Conservation (phyloP, 2,113 vertebrate species). For the Petrocephalus microphthalmus region DNA sequence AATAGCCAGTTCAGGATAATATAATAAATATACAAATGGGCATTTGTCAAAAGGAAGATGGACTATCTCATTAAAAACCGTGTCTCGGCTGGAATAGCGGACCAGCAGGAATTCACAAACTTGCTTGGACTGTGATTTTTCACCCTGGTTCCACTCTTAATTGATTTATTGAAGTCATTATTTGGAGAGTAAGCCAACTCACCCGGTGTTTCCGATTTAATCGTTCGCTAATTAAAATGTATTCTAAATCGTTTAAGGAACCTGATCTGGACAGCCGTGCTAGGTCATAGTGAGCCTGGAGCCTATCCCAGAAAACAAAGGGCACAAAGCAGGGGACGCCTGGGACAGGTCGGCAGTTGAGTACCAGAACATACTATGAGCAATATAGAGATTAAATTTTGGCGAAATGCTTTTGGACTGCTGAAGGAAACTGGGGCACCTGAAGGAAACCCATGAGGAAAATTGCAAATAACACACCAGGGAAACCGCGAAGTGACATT, state of each 20-base stretch:
- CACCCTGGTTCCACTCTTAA: background rate
- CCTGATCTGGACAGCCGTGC: background rate
- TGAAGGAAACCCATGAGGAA: background rate
- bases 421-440: background rate
- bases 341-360: background rate
- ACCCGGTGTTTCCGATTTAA: slow-evolving; percentile 2
- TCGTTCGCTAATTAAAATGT: background rate
- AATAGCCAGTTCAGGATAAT: background rate
- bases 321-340: background rate
- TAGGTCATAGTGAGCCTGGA: background rate
- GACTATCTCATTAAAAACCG: background rate
- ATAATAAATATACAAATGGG: background rate
- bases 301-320: background rate
- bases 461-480: background rate
- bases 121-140: slow-evolving; percentile 3
- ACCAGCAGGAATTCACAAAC: slow-evolving; percentile 5
- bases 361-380: background rate
- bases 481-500: background rate
- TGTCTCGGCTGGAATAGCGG: background rate
- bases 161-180: slow-evolving; percentile 10
- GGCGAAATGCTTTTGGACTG: background rate
- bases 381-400: background rate
- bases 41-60: background rate
- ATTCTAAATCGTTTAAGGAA: background rate
- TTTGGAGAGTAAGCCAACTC: slow-evolving; percentile 2